Conservation (phyloP, 1,140 invertebrate species). For the Microplitis demolitor region DNA sequence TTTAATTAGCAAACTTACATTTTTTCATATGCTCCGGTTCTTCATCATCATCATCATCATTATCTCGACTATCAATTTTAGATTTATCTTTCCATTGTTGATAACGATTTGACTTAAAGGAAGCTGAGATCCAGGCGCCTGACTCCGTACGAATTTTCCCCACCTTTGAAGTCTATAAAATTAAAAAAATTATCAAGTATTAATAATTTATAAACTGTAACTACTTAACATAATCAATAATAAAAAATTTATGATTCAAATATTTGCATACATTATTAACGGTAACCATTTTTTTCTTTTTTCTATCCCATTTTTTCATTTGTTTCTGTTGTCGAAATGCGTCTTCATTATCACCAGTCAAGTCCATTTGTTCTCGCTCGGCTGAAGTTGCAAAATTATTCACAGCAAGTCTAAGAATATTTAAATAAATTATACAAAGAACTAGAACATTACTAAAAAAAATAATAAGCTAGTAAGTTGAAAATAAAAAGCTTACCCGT, state of each 20-base stretch:
- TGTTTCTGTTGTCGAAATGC: slow-evolving; percentile 65
- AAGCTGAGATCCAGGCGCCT: slow-evolving; percentile 90
- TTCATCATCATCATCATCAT: slow-evolving; percentile 65
- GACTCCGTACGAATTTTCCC: slow-evolving; percentile 94
- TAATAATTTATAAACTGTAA: slow-evolving; percentile 15
- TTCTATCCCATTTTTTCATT: slow-evolving; percentile 83
- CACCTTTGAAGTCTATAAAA: slow-evolving; percentile 63
- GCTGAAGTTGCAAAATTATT: slow-evolving; percentile 78
- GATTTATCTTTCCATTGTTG: slow-evolving; percentile 85
- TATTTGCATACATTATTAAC: slow-evolving; percentile 63
- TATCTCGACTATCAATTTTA: slow-evolving; percentile 69
- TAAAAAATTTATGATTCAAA: neutral
- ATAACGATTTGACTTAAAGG: slow-evolving; percentile 91
- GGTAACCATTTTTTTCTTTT: slow-evolving; percentile 90
- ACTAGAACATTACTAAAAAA: neutral
- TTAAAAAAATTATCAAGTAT: slow-evolving; percentile 29
- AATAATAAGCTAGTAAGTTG: slow-evolving; percentile 15
- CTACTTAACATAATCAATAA: neutral
- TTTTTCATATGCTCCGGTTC: slow-evolving; percentile 37
- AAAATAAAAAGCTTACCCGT: slow-evolving; percentile 68
- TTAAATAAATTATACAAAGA: neutral
- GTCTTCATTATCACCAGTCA: slow-evolving; percentile 79
- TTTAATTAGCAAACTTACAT: slow-evolving; percentile 36
- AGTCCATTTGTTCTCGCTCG: slow-evolving; percentile 74
- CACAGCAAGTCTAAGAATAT: slow-evolving; percentile 69